Conservation (phyloP, 1,140 invertebrate species). For the Arion vulgaris region DNA sequence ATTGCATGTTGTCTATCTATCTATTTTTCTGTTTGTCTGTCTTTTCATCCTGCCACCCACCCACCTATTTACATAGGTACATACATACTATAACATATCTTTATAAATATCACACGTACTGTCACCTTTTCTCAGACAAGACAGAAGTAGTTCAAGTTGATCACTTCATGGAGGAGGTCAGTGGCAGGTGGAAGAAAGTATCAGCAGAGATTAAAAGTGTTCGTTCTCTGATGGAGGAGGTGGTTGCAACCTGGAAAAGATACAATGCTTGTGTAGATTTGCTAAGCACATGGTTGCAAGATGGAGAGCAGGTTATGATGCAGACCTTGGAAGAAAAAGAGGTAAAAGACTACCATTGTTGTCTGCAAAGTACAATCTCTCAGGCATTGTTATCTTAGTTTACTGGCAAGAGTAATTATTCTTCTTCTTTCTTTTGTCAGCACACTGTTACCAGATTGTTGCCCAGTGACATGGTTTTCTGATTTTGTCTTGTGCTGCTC, state of each 20-base stretch:
- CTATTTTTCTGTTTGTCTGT: no score
- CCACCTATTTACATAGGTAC: no score
- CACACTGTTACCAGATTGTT: no score
- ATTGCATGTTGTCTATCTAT: no score
- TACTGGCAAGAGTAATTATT: no score
- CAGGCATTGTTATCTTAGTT: no score
- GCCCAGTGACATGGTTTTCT: no score
- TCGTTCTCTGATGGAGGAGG: slow-evolving; percentile 88
- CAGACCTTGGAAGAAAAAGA: slow-evolving; percentile 80
- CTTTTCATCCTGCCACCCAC: no score
- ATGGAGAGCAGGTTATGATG: slow-evolving; percentile 82
- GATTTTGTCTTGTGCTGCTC: no score
- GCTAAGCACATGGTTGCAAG: slow-evolving; percentile 85
- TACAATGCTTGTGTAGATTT: slow-evolving; percentile 83
- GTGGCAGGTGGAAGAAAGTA: slow-evolving; percentile 90
- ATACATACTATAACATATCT: no score
- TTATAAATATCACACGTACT: neutral
- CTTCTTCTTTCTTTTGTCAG: no score
- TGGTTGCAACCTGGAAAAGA: slow-evolving; percentile 88
- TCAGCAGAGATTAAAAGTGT: slow-evolving; percentile 91
- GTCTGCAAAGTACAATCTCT: no score
- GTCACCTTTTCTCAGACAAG: slow-evolving; percentile 74
- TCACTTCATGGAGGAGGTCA: slow-evolving; percentile 88
- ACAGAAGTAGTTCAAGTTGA: slow-evolving; percentile 85
- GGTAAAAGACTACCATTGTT: slow-evolving; percentile 12